These are phyloP conservation scores for Echinometra lucunter DNA, from an alignment of 53 echinoderm and acorn worm genomes.

Conservation along the genomic window DNA sequence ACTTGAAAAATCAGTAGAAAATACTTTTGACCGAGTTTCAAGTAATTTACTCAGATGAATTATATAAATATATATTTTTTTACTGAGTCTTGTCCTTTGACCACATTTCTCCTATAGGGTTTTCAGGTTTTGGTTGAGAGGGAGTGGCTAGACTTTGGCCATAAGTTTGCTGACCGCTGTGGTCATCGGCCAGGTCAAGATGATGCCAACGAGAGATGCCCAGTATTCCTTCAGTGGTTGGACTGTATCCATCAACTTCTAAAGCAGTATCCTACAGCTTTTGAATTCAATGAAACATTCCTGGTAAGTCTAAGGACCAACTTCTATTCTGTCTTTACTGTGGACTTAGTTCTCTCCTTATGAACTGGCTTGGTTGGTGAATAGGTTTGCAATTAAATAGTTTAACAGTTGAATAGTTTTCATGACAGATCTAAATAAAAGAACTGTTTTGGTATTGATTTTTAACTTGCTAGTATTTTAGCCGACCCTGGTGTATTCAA, in stretches of 20 bases:
- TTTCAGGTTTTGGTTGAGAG: conserved; percentile 92
- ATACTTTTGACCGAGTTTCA: not conserved
- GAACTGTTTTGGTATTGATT: no score
- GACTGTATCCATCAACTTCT: conserved; percentile 95
- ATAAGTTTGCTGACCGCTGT: conserved; percentile 95
- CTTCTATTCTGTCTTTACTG: no score
- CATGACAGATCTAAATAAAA: no score
- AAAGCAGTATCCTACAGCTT: conserved; percentile 90
- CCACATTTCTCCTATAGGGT: conserved; percentile 66
- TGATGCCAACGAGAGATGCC: conserved; percentile 90
- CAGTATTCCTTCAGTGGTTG: conserved; percentile 95
- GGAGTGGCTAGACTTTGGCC: conserved; percentile 97
- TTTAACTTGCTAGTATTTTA: no score
- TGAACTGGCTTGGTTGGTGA: no score
- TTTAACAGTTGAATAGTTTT: no score
- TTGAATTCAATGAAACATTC: conserved; percentile 98
- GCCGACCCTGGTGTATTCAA: no score
- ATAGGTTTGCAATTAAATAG: no score
- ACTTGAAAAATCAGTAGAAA: no score
- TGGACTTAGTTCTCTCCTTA: no score
- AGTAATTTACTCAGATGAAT: not conserved
- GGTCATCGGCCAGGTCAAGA: conserved; percentile 89
- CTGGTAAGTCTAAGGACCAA: conserved; percentile 74
- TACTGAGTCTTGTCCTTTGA: not conserved
- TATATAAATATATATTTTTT: not conserved